Base-by-base conservation (phyloP, 2,797 vertebrate species). In the Pseudochirops cupreus region DNA sequence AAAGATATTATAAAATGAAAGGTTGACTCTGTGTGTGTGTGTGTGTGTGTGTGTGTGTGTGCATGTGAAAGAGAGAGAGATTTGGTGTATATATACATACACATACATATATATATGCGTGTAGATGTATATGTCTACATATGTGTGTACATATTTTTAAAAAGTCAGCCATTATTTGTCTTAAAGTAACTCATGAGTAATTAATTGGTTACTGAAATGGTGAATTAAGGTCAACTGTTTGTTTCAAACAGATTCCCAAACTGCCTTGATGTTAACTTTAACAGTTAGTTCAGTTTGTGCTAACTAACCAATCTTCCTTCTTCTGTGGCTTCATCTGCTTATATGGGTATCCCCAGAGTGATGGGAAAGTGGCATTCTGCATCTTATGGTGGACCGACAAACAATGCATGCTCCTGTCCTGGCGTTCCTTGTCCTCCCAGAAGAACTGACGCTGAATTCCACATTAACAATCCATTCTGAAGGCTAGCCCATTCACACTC, bases 391-490 rank as follows among this genome's bases (percentile, higher is more conserved):
- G 4, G 39, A 87, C 26, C 0, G 0, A 50, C 82, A 90, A 93
- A 50, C 46, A 53, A 58, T 82, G 59, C 1, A 1, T 6, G 87
- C 0, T 39, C 9, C 11, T 24, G 74, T 13, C 74, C 74, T 46
- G 1, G n/a, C 9, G 5, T 46, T 87, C 24, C 46, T 46, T 50
- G 39, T 14, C 39, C 74, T 87, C 50, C 39, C 74, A 87, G 21
- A 52, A 54, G 53, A 90, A 11, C 2, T 39, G 33, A 74, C 13
- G 6, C 14, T 55, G 1, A 87, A 5, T 0, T 62, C 91, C 39
- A 14, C 31, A 93, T 50, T 74, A 95, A 58, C 16, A 92, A 14
- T 74, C 91, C 14, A n/a, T 90, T 93, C n/a, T 54, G 58, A 56
- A 82, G n/a, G 21, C 56, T 50, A 1, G 13, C 33, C 62, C 82